phyloP scores from a whole-genome alignment of 2,888 invertebrate genomes.

The Yponomeuta evonymella region DNA sequence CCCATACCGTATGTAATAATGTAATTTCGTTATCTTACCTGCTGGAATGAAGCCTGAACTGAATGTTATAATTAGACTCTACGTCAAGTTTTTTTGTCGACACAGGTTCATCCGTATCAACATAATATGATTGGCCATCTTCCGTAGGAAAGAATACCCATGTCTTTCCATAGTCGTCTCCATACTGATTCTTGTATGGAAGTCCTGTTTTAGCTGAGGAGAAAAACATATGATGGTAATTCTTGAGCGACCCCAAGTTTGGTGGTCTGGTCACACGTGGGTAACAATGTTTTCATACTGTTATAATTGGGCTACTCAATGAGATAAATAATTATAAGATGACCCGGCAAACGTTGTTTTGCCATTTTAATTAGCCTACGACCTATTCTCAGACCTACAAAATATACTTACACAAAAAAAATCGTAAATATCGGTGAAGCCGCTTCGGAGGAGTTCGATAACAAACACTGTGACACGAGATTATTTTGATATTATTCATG shows the following conservation, averaged over 20 bases:
- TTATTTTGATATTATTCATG: too few relatives aligned
- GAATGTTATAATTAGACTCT: conserved; percentile 30
- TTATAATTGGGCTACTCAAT: too few relatives aligned
- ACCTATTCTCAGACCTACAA: too few relatives aligned
- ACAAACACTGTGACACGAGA: too few relatives aligned
- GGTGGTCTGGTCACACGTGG: too few relatives aligned
- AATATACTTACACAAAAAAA: too few relatives aligned
- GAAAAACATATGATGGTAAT: not conserved
- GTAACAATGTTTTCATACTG: too few relatives aligned
- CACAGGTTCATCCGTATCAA: conserved; percentile 25
- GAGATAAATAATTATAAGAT: too few relatives aligned
- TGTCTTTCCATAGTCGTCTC: conserved; percentile 48
- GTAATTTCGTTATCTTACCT: conserved; percentile 35
- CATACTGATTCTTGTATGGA: conserved; percentile 17
- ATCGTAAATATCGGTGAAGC: too few relatives aligned
- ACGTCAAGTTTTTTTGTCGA: conserved; percentile 4
- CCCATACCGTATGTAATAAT: not conserved
- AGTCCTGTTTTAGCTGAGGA: conserved; percentile 13
- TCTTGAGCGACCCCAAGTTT: not conserved
- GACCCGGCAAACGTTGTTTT: too few relatives aligned
- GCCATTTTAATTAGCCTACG: too few relatives aligned
- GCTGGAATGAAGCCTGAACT: conserved; percentile 49
- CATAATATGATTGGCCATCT: conserved; percentile 43
- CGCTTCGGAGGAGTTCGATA: too few relatives aligned
- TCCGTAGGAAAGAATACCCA: conserved; percentile 66